These are phyloP conservation scores for Oreotragus oreotragus DNA, from an alignment of 2,113 vertebrate species.

Conservation along the genomic window DNA sequence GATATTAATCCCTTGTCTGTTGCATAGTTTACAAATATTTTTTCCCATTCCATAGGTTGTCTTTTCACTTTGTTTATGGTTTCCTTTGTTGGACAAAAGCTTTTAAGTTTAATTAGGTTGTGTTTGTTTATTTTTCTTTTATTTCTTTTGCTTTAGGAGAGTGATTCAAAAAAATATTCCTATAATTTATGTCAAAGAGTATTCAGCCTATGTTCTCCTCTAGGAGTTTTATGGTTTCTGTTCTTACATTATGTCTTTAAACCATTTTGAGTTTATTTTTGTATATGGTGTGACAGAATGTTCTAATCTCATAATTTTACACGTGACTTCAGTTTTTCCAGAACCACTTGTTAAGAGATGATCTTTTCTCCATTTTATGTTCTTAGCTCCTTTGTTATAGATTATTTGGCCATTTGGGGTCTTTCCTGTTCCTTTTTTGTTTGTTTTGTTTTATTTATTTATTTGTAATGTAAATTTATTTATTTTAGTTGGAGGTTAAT, in stretches of 20 bases:
- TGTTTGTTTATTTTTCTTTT: neutral
- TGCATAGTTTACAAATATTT: neutral
- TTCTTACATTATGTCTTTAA: neutral
- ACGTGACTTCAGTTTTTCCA: neutral
- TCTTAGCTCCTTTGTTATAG: neutral
- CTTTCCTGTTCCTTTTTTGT: neutral
- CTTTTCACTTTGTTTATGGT: neutral
- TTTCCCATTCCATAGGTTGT: neutral
- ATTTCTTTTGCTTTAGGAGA: neutral
- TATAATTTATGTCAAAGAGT: neutral
- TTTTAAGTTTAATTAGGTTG: neutral
- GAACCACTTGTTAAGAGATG: neutral
- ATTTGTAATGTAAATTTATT: too few relatives aligned
- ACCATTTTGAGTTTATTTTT: neutral
- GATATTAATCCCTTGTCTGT: neutral
- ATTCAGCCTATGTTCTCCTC: neutral
- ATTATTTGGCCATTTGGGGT: neutral
- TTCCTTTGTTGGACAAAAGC: neutral
- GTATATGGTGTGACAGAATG: neutral
- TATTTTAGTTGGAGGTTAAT: too few relatives aligned
- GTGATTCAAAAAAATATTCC: neutral
- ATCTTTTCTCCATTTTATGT: neutral
- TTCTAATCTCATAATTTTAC: neutral
- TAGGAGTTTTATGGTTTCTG: neutral
- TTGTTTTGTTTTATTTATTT: too few relatives aligned